These are phyloP conservation scores for Drosophila melanogaster DNA, from an alignment of 1,140 invertebrate species.

Conservation along the genomic window DNA sequence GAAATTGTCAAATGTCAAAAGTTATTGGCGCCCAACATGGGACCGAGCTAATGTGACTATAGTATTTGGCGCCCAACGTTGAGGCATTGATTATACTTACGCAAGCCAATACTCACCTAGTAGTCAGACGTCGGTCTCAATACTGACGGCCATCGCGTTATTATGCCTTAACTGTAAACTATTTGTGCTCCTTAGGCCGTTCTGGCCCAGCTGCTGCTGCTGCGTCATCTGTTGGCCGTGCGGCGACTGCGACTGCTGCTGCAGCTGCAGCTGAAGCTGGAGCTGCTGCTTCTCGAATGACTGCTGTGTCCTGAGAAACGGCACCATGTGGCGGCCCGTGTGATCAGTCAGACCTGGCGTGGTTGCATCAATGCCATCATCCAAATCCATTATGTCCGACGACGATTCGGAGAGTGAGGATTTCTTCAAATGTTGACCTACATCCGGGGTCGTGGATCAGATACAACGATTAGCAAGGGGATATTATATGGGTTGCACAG, in stretches of 20 bases:
- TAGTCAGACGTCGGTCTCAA: conserved; percentile 99
- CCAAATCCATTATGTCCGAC: conserved; percentile 97
- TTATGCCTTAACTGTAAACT: conserved; percentile 94
- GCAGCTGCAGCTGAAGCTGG: conserved; percentile 71
- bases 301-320: conserved; percentile 84
- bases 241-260: conserved; percentile 59
- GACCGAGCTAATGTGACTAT: too few relatives aligned
- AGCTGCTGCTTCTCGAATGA: conserved; percentile 82
- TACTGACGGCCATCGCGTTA: conserved; percentile 90
- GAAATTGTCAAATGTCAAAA: background rate
- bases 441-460: conserved; percentile 28
- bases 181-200: conserved; percentile 88
- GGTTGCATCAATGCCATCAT: conserved; percentile 93
- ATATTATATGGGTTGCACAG: conserved; percentile 11
- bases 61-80: background rate
- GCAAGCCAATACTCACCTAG: conserved; percentile 87
- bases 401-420: conserved; percentile 96
- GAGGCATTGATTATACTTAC: conserved; percentile 14
- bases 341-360: conserved; percentile 87
- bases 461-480: conserved; percentile 41
- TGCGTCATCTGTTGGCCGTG: conserved; percentile 41
- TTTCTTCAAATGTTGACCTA: conserved; percentile 95
- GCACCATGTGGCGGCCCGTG: conserved; percentile 83
- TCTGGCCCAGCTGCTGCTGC: conserved; percentile 70
- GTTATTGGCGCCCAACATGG: background rate